Percentiles rank a stretch among this genome's conserved stretches.
phyloP scores from a whole-genome alignment of 2,113 vertebrate species.

The Heloderma charlesbogerti region DNA sequence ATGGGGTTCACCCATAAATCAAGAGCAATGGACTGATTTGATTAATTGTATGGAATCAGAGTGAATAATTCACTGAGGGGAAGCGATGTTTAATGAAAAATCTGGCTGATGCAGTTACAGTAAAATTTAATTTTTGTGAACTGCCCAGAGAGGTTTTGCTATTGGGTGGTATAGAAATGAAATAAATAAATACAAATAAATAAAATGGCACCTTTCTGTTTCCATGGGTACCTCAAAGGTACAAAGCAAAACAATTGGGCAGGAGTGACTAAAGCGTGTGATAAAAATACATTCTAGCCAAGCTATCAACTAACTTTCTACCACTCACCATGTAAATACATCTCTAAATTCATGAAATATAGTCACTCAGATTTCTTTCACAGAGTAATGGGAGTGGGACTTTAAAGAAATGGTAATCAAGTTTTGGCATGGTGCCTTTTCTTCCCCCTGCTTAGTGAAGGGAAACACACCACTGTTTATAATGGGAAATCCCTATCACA shows the following conservation, averaged over 20 bases:
- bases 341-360: neutral
- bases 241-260: conserved; percentile 19
- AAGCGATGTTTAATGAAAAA: neutral
- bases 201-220: conserved; percentile 29
- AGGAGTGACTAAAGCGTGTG: neutral
- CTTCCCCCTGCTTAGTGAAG: neutral
- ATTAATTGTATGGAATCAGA: neutral
- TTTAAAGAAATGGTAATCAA: conserved; percentile 2
- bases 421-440: conserved; percentile 6
- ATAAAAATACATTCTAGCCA: neutral
- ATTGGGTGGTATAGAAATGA: too few species aligned
- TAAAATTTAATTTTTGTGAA: too few species aligned
- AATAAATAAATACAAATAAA: too few species aligned
- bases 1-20: neutral
- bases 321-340: conserved; percentile 22
- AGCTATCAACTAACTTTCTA: conserved; percentile 6
- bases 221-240: conserved; percentile 20
- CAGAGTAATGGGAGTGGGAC: conserved; percentile 1
- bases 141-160: too few species aligned
- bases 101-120: neutral
- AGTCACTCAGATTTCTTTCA: conserved; percentile 25
- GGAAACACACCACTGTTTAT: conserved; percentile 40
- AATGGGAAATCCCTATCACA: conserved; percentile 56
- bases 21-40: neutral
- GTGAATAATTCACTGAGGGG: neutral